Evolutionary conservation across 2,888 invertebrate species (phyloP).

Genomic region (Nymphalis urticae): DNA sequence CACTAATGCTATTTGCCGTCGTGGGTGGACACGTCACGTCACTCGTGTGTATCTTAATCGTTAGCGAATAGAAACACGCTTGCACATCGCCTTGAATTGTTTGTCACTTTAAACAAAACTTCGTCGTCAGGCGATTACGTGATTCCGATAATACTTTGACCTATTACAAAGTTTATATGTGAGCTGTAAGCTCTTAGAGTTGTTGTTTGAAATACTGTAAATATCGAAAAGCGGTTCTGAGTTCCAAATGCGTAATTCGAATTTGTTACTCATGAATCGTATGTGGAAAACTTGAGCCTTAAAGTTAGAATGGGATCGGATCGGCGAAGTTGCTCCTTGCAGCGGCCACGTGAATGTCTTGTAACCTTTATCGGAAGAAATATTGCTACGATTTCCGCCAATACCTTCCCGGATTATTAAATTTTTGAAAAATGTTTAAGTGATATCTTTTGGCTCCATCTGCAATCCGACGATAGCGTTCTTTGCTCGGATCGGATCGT

Average conservation of each 20-base stretch:
- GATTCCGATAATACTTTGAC: slow-evolving; percentile 6
- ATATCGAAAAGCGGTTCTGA: slow-evolving; percentile 57
- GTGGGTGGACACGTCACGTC: slow-evolving; percentile 68
- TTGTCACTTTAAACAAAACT: slow-evolving; percentile 67
- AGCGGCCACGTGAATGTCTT: slow-evolving; percentile 49
- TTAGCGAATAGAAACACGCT: slow-evolving; percentile 69
- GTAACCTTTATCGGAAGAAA: slow-evolving; percentile 34
- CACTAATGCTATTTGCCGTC: slow-evolving; percentile 75
- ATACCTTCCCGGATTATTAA: slow-evolving; percentile 41
- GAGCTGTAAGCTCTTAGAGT: slow-evolving; percentile 52
- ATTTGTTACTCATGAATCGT: slow-evolving; percentile 59
- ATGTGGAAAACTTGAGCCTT: slow-evolving; percentile 55
- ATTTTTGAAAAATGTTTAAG: slow-evolving; percentile 39
- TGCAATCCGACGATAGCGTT: slow-evolving; percentile 46
- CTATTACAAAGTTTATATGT: slow-evolving; percentile 39
- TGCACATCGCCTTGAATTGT: slow-evolving; percentile 58
- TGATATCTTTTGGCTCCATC: slow-evolving; percentile 24
- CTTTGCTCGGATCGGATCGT: slow-evolving; percentile 42
- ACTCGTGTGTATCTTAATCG: slow-evolving; percentile 75
- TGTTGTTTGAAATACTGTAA: slow-evolving; percentile 50
- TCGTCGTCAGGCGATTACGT: slow-evolving; percentile 42
- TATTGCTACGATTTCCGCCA: slow-evolving; percentile 31
- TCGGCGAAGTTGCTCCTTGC: slow-evolving; percentile 51
- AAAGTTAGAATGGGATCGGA: slow-evolving; percentile 49
- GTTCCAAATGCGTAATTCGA: slow-evolving; percentile 51